These are phyloP conservation scores for Hippocampus abdominalis DNA, from an alignment of 2,113 vertebrate genomes.

Conservation along the genomic window DNA sequence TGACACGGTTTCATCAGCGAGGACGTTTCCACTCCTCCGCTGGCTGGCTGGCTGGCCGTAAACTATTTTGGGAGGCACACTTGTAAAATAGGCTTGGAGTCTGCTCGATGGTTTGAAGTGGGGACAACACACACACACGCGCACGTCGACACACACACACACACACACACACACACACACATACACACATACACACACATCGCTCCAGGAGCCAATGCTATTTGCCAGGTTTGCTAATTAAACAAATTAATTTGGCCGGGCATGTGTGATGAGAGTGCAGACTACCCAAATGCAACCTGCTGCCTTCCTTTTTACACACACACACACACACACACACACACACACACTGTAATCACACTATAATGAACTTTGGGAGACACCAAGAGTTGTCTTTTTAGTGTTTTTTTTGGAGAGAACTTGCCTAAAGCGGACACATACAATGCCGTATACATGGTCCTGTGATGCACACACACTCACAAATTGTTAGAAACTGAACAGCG, in stretches of 20 bases:
- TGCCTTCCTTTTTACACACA: slow-evolving; percentile 33
- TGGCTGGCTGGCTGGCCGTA: slow-evolving; percentile 44
- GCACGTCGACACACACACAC: not conserved
- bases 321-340: slow-evolving; percentile 8
- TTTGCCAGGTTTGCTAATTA: slow-evolving; percentile 69
- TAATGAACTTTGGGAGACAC: not conserved
- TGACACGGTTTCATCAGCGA: slow-evolving; percentile 56
- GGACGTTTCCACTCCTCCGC: slow-evolving; percentile 42
- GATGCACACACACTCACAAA: not conserved
- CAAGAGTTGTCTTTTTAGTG: not conserved
- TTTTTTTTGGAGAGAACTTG: too few relatives aligned
- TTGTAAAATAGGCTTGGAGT: slow-evolving; percentile 46
- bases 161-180: slow-evolving; percentile 20
- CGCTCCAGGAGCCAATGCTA: slow-evolving; percentile 49
- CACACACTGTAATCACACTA: not conserved
- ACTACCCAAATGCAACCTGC: slow-evolving; percentile 49
- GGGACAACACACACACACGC: not conserved
- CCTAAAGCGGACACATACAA: not conserved
- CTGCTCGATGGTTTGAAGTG: slow-evolving; percentile 46
- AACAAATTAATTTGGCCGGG: slow-evolving; percentile 66
- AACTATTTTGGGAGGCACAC: slow-evolving; percentile 44
- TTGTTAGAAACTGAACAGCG: not conserved
- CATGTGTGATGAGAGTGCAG: slow-evolving; percentile 49
- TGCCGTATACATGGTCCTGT: not conserved
- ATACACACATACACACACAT: slow-evolving; percentile 14